phyloP scores from a whole-genome alignment of 2,113 vertebrate genomes.

The Cynocephalus volans region DNA sequence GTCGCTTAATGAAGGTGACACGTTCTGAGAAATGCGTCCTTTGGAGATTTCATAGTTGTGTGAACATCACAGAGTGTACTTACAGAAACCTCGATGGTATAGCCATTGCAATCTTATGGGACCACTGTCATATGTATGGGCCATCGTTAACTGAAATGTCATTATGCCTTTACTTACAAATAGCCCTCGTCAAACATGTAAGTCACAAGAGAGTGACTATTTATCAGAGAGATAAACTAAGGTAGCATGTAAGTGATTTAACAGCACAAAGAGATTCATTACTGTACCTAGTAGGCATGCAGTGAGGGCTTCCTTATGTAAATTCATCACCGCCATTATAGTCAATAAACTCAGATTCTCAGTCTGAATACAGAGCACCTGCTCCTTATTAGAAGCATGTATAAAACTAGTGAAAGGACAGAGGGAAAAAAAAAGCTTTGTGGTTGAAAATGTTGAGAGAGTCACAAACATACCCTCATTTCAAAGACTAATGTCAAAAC shows the following conservation, averaged over 20 bases:
- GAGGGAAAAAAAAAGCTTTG: background rate
- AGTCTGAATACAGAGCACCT: background rate
- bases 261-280: background rate
- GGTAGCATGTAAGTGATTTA: background rate
- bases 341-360: slow-evolving; percentile 30
- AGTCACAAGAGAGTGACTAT: slow-evolving; percentile 17
- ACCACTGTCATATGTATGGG: no score
- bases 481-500: slow-evolving; percentile 46
- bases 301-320: background rate
- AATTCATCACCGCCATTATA: slow-evolving; percentile 38
- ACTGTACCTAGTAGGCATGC: background rate
- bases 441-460: background rate
- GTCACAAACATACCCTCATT: slow-evolving; percentile 14
- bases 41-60: no score
- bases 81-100: no score
- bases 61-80: no score
- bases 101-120: no score
- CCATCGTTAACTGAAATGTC: no score
- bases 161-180: background rate
- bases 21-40: no score
- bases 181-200: background rate
- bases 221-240: slow-evolving; percentile 45
- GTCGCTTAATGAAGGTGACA: no score
- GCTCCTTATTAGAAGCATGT: slow-evolving; percentile 9
- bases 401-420: slow-evolving; percentile 36